Base-by-base conservation (phyloP, 2,797 vertebrate species). In the Echiichthys vipera region DNA sequence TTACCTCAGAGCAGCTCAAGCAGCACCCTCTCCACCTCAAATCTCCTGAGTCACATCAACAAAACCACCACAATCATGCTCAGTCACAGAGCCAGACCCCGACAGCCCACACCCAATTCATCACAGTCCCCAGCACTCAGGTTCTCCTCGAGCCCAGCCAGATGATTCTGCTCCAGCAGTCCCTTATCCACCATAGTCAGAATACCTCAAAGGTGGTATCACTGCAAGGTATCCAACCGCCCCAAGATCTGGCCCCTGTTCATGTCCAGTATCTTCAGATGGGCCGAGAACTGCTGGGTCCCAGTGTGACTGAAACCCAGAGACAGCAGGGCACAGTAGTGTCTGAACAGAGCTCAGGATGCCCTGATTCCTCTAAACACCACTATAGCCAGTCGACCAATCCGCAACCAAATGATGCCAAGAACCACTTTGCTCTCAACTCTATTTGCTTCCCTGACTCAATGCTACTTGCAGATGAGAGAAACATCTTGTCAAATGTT, bases 371-470 rank as follows among this genome's bases (percentile, higher is more conserved):
- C 61, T 94, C 95, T 11, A 98, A 98, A 81, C 96, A 96, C 86
- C 94, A 95, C 91, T 98, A 97, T 84, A 95, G 84, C 88, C 96
- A 96, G 80, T 84, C 95, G 36, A 56, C 80, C 56, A 94, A 90
- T 91, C 96, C 95, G 54, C 93, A 90, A 53, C 37, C 88, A 40
- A 94, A 96, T 17, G 96, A 98, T 74, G 89, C 95, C 81, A 99
- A 99, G 88, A 97, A 96, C 91, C 97, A 98, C 64, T 99, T 97
- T 93, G 93, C 95, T 72, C 95, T 99, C 51, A 97, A 96, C 92
- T 97, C 97, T 37, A 96, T 99, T 89, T 99, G 97, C 91, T 99
- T 99, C 70, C 95, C 97, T 22, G 98, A 99, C 65, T 97, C 97
- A 2, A 97, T 99, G 91, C 93, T 99, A 25, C 95, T 99, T 51